Base-by-base conservation (phyloP, 2,113 vertebrate genomes). In the Brachyistius frenatus region DNA sequence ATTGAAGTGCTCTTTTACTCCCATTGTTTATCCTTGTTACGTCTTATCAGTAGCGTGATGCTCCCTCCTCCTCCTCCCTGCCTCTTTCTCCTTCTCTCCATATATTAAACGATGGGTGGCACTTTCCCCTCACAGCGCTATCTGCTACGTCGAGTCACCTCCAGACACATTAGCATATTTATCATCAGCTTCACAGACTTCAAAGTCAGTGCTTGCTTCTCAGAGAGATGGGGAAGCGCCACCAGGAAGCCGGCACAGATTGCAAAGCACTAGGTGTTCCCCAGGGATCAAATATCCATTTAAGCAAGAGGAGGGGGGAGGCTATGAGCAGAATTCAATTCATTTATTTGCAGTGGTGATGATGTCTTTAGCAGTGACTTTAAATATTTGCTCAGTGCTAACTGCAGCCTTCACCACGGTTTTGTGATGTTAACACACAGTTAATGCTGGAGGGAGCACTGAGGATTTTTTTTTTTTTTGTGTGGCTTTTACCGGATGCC, bases 81-180 rank as follows among this genome's bases (percentile, higher is more conserved):
- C 60, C 66, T 79, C 66, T 53, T 55, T 33, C 49, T 78, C 77
- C 73, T 47, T 66, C 62, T 81, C 57, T 86, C 87, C 83, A 79
- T 87, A 80, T 90, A 86, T 88, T 91, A 88, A 89, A 87, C 73
- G 78, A 88, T 81, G 91, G 91, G 90, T 92, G 90, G 91, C 89
- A 89, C 88, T 86, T 88, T 88, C 89, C 83, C 88, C 86, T 91
- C 89, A 69, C 76, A 71, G 88, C 79, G 52, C 82, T 91, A 91
- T 91, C 92, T 89, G 85, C 86, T 83, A 81, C 65, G 72, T 90
- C 53, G 77, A 88, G 89, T 91, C 90, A 92, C 90, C 92, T 88
- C 91, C 89, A 92, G 89, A 88, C 80, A 84, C 61, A 92, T 93
- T 93, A 91, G 88, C 92, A 93, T 93, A 93, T 93, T 92, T 93